A percentile compares a stretch with the other conserved stretches of the same genome.
Conservation (phyloP, 64 coral and sea anemone genomes). For the Montipora efflorescens region DNA sequence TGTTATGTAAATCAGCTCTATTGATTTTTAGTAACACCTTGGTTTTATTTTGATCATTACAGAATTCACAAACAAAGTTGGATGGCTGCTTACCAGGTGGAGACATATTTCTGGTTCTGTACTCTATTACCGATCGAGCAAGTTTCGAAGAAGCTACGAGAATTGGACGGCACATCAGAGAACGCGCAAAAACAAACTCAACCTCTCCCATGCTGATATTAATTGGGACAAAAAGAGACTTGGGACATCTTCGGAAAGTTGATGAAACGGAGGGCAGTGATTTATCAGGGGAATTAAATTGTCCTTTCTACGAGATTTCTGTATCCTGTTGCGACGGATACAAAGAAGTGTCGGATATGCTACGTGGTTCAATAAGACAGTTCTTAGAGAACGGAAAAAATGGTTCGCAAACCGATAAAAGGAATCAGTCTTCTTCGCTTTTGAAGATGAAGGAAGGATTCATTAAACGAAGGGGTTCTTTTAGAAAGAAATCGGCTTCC, state of each 20-base stretch:
- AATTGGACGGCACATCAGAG: conserved; percentile 77
- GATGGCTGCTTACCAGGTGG: conserved; percentile 66
- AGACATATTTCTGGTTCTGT: conserved; percentile 83
- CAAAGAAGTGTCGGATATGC: conserved; percentile 85
- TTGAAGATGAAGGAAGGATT: conserved; percentile 90
- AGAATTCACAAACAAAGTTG: conserved; percentile 85
- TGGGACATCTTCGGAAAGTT: conserved; percentile 82
- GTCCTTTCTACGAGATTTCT: conserved; percentile 91
- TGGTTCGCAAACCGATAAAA: conserved; percentile 45
- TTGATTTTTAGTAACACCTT: no score
- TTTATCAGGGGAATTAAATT: conserved; percentile 81
- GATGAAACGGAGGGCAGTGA: conserved; percentile 89
- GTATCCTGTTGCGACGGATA: conserved; percentile 81
- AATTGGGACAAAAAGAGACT: conserved; percentile 84
- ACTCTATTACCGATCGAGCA: conserved; percentile 83
- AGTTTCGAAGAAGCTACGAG: conserved; percentile 82
- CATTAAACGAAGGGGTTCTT: conserved; percentile 80
- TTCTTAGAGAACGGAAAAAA: conserved; percentile 71
- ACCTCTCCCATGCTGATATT: conserved; percentile 68
- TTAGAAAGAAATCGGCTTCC: conserved; percentile 80
- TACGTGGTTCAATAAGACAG: conserved; percentile 63
- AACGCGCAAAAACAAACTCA: conserved; percentile 55
- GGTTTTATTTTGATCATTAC: background rate
- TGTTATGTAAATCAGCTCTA: no score
- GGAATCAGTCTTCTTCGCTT: conserved; percentile 52